Base-by-base conservation (phyloP, 2,797 vertebrate species). In the Chloroceryle amazona region DNA sequence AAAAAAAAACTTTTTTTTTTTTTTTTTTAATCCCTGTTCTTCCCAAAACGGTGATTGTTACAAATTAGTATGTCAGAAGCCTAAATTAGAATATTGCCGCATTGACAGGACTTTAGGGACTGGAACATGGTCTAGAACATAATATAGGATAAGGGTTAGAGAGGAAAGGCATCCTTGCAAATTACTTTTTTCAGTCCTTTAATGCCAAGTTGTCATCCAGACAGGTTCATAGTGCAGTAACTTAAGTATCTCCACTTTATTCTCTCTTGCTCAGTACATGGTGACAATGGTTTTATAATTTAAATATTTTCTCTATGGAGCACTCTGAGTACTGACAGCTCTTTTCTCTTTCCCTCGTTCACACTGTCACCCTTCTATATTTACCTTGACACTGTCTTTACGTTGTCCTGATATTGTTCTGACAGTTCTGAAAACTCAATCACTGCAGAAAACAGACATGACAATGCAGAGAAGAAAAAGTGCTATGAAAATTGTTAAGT, bases 371-470 rank as follows among this genome's bases (percentile, higher is more conserved):
- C 89, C 47, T 60, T 88, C 93, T 87, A 8, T 62, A 96, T 95
- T 90, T 95, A 91, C 82, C 93, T 76, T 93, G 87, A 93, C 90
- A 89, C 58, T 57, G 47, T 86, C 94, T 96, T 95, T 66, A 88
- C 80, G 18, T 95, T 92, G 39, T 83, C 87, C 70, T 81, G 72
- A 91, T 76, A 86, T 95, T 84, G 73, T 93, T 91, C 91, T 90
- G 93, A 86, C 95, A 95, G 81, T 81, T 91, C 81, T 3, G 26
- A 95, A 93, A 94, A 94, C 94, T 93, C 93, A 93, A 89, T 96
- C 91, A 93, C 80, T 67, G 41, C 46, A 91, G 86, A 68, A 89
- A 96, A 86, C 80, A 91, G 73, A 67, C 73, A 49, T 39, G 62
- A 78, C 85, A 93, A 79, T 23, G 33, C 0, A 0, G 76, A 90